These are phyloP conservation scores for Pandemis corylana DNA, from an alignment of 2,888 invertebrate genomes.

Conservation along the genomic window DNA sequence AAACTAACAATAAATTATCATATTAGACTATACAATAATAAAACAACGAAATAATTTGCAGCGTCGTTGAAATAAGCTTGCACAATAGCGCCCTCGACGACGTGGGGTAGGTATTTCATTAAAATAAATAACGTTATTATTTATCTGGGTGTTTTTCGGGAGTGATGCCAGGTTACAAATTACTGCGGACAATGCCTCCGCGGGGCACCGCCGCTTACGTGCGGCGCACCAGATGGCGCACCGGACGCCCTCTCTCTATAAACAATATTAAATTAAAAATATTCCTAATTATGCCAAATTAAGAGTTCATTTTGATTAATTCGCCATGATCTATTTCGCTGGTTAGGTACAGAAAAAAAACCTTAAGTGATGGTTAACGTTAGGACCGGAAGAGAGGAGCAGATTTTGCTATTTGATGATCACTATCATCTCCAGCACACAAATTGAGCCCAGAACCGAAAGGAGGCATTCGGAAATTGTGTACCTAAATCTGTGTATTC, in stretches of 20 bases:
- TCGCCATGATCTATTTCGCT: constrained; percentile 1
- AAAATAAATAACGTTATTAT: constrained; percentile 81
- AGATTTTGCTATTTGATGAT: too few relatives aligned
- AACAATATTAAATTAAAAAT: constrained; percentile 62
- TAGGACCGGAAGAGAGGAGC: background rate
- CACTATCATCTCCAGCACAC: too few relatives aligned
- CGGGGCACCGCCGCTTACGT: constrained; percentile 74
- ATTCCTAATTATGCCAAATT: constrained; percentile 49
- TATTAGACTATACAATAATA: background rate
- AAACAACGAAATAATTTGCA: constrained; percentile 21
- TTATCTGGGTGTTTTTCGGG: constrained; percentile 75
- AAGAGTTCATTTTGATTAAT: constrained; percentile 9
- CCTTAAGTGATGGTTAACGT: background rate
- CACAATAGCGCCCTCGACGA: constrained; percentile 25
- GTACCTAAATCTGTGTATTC: too few relatives aligned
- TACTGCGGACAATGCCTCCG: constrained; percentile 78
- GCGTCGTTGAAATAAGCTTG: constrained; percentile 16
- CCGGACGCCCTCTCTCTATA: constrained; percentile 56
- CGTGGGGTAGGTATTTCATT: constrained; percentile 68
- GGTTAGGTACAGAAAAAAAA: background rate
- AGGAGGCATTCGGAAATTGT: too few relatives aligned
- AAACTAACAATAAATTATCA: background rate
- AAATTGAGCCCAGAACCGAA: too few relatives aligned
- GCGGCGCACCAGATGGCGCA: constrained; percentile 75
- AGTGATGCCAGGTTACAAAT: constrained; percentile 81